These are phyloP conservation scores for Drosophila multiciliata DNA, from an alignment of 2,888 invertebrate genomes.

Conservation along the genomic window DNA sequence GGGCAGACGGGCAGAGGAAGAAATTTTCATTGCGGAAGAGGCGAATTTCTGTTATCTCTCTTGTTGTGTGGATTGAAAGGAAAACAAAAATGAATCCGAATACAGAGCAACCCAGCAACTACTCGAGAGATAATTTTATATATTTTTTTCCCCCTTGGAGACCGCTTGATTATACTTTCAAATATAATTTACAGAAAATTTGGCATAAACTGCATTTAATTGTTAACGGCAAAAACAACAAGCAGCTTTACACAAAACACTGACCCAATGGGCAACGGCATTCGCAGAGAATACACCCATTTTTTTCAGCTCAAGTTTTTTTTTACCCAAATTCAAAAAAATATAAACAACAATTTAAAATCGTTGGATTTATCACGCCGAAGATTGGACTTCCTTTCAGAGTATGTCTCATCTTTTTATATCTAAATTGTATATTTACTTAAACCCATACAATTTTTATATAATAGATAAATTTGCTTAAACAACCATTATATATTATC, in stretches of 20 bases:
- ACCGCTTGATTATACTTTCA: conserved; percentile 71
- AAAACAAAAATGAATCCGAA: conserved; percentile 19
- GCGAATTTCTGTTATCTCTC: neutral
- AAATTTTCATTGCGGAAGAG: conserved; percentile 14
- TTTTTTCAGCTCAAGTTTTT: conserved; percentile 17
- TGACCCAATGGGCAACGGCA: conserved; percentile 32
- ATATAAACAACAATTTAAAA: neutral
- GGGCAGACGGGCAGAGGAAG: neutral
- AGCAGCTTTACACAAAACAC: conserved; percentile 11
- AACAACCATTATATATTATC: neutral
- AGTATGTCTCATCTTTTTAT: neutral
- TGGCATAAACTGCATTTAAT: conserved; percentile 73
- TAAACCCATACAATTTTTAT: neutral
- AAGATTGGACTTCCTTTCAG: neutral
- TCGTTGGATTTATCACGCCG: neutral
- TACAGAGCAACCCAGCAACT: conserved; percentile 25
- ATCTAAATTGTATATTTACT: neutral
- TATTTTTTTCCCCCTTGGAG: conserved; percentile 15
- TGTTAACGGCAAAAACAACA: conserved; percentile 56
- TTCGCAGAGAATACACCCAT: conserved; percentile 19
- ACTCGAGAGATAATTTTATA: conserved; percentile 60
- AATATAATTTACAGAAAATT: conserved; percentile 69
- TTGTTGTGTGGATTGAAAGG: conserved; percentile 1
- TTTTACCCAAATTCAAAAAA: conserved; percentile 6
- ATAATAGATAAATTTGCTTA: neutral